Evolutionary conservation across 2,797 vertebrate genomes (phyloP).

Genomic region (Oophaga sylvatica): DNA sequence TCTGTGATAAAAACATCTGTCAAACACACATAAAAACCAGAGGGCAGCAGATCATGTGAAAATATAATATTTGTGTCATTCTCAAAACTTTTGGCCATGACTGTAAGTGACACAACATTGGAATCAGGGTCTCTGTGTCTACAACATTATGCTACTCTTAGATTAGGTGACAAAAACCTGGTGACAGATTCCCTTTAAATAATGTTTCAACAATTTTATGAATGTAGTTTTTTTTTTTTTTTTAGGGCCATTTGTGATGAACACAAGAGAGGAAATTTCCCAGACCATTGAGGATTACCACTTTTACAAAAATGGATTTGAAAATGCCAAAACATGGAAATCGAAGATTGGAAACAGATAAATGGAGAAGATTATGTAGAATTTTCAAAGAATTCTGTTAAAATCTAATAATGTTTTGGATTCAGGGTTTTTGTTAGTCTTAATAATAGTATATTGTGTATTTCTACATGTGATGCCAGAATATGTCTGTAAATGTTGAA

Average conservation of each 20-base stretch:
- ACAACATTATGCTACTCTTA: too few relatives aligned
- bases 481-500: background rate
- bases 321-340: slow-evolving; percentile 77
- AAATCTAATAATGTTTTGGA: background rate
- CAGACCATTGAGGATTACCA: slow-evolving; percentile 76
- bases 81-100: too few relatives aligned
- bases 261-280: slow-evolving; percentile 78
- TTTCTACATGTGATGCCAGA: background rate
- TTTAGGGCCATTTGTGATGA: slow-evolving; percentile 83
- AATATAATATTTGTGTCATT: too few relatives aligned
- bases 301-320: slow-evolving; percentile 77
- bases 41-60: too few relatives aligned
- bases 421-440: background rate
- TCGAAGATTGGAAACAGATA: slow-evolving; percentile 77
- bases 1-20: too few relatives aligned
- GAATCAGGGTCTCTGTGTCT: too few relatives aligned
- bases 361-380: slow-evolving; percentile 37
- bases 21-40: too few relatives aligned
- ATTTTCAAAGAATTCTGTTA: background rate
- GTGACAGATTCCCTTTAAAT: background rate
- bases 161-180: too few relatives aligned
- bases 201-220: background rate
- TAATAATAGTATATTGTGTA: slow-evolving; percentile 9
- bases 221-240: slow-evolving; percentile 18
- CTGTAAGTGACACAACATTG: too few relatives aligned